Percentiles rank a stretch among this genome's conserved stretches.
Conservation (phyloP, 2,888 invertebrate genomes). For the Priocnemis perturbator region DNA sequence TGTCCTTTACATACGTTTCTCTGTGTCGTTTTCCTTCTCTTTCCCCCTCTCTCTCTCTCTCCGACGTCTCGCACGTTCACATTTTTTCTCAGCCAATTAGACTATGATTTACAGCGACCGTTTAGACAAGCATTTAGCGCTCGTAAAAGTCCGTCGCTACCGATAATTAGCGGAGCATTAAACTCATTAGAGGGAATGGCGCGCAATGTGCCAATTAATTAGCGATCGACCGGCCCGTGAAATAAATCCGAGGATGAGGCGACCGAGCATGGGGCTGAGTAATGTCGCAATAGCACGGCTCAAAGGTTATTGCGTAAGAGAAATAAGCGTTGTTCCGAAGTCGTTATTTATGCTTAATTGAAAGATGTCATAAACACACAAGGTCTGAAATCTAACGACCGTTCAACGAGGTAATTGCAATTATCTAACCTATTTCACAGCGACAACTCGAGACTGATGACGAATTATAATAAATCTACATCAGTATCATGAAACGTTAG, state of each 20-base stretch:
- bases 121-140: slow-evolving; percentile 55
- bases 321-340: slow-evolving; percentile 18
- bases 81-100: slow-evolving; percentile 48
- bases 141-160: slow-evolving; percentile 60
- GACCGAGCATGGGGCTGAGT: not conserved
- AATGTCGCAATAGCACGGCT: too few relatives aligned
- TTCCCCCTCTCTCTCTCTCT: slow-evolving; percentile 7
- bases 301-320: not conserved
- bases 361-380: too few relatives aligned
- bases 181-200: slow-evolving; percentile 55
- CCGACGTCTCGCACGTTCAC: slow-evolving; percentile 12
- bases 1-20: slow-evolving; percentile 12
- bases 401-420: too few relatives aligned
- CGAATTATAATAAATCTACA: too few relatives aligned
- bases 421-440: too few relatives aligned
- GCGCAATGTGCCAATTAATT: slow-evolving; percentile 60
- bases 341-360: not conserved
- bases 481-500: too few relatives aligned
- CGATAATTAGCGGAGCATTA: slow-evolving; percentile 60
- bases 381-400: too few relatives aligned
- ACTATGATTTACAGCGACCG: slow-evolving; percentile 63
- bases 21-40: not conserved
- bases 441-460: too few relatives aligned
- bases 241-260: slow-evolving; percentile 28
- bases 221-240: slow-evolving; percentile 39